phyloP scores from a whole-genome alignment of 2,113 vertebrate genomes.

The Penelope pileata region DNA sequence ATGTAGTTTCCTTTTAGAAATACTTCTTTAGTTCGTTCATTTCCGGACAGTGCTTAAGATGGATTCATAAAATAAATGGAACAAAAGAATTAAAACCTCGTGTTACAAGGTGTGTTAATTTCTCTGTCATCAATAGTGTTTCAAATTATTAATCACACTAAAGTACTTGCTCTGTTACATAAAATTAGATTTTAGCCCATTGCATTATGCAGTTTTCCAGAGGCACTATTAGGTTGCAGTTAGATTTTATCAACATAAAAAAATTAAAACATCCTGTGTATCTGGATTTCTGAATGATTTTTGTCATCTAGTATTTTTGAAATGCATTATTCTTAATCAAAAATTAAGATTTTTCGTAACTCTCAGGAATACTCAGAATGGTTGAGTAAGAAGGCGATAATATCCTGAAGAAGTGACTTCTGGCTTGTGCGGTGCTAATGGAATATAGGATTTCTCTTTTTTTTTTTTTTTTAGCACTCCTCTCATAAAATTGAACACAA shows the following conservation, averaged over 20 bases:
- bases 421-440: rapidly evolving
- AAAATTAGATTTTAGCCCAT: not conserved
- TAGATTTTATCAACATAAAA: too few species aligned
- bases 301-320: not conserved
- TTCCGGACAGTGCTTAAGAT: not conserved
- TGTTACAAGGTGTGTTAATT: not conserved
- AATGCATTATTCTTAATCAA: not conserved
- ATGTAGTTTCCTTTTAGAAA: slow-evolving; percentile 54
- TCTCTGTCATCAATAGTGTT: not conserved
- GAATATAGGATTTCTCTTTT: not conserved
- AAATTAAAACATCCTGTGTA: not conserved
- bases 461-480: not conserved
- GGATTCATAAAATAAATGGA: not conserved
- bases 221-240: too few species aligned
- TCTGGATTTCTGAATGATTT: not conserved
- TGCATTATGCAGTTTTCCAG: not conserved
- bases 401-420: not conserved
- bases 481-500: not conserved
- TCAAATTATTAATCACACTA: not conserved
- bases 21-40: slow-evolving; percentile 10
- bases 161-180: not conserved
- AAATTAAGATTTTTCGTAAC: not conserved
- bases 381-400: not conserved
- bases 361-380: not conserved
- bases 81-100: not conserved